A percentile compares a stretch with the other conserved stretches of the same genome.
Evolutionary conservation across 2,888 invertebrate species (phyloP).

Genomic region (Caenorhabditis drosophilae): DNA sequence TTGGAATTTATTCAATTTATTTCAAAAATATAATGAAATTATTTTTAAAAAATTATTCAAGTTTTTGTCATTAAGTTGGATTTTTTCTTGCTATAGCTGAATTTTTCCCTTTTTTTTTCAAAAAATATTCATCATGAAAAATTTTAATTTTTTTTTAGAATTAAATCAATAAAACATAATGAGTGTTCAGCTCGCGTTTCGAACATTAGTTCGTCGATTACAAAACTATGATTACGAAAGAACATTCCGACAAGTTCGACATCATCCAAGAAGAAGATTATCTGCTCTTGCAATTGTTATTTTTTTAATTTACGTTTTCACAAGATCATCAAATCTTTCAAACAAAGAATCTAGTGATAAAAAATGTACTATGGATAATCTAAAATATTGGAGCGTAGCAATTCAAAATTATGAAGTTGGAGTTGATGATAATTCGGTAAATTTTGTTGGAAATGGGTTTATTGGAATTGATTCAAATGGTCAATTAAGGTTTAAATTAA

Average conservation of each 20-base stretch:
- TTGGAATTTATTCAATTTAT: no score
- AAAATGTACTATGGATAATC: conserved; percentile 17
- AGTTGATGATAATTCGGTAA: conserved; percentile 36
- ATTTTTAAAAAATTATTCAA: no score
- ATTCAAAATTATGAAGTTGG: conserved; percentile 40
- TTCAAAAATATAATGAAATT: no score
- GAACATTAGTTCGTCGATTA: conserved; percentile 25
- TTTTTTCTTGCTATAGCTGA: background rate
- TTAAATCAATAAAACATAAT: conserved; percentile 10
- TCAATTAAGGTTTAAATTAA: conserved; percentile 35
- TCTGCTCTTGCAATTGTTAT: conserved; percentile 12
- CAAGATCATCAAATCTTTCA: conserved; percentile 4
- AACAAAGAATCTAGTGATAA: conserved; percentile 17
- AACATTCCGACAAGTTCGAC: conserved; percentile 23
- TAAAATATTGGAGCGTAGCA: conserved; percentile 21
- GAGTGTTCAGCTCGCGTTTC: conserved; percentile 26
- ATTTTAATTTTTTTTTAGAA: background rate
- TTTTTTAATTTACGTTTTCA: conserved; percentile 31
- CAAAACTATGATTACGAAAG: conserved; percentile 36
- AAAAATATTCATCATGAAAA: background rate
- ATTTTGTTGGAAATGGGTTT: conserved; percentile 63
- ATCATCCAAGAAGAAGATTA: conserved; percentile 29
- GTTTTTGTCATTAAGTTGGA: background rate
- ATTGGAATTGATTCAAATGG: conserved; percentile 55
- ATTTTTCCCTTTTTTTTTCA: background rate